Conservation (phyloP, 1,140 invertebrate genomes). For the Solenopsis fugax region DNA sequence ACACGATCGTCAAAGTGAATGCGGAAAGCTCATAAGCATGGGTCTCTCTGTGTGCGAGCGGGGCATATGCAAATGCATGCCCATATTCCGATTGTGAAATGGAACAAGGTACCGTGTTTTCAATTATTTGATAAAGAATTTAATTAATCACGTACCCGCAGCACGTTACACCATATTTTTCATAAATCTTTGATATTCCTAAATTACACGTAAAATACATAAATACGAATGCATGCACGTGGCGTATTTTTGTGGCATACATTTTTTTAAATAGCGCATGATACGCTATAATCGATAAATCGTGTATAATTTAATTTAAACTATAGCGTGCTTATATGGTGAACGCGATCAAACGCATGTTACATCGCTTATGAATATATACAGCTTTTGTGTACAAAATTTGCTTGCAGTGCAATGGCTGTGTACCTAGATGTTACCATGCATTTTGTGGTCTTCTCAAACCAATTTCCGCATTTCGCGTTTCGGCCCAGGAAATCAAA, state of each 20-base stretch:
- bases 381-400: constrained; percentile 29
- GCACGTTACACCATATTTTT: background rate
- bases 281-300: background rate
- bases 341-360: background rate
- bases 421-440: too few species aligned
- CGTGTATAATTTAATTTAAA: background rate
- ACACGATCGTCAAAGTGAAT: constrained; percentile 42
- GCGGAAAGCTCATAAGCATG: constrained; percentile 11
- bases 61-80: background rate
- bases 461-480: background rate
- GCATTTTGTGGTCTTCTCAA: constrained; percentile 8
- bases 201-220: background rate
- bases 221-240: background rate
- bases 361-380: background rate
- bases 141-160: constrained; percentile 20
- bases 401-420: background rate
- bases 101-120: constrained; percentile 1
- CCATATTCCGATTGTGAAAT: constrained; percentile 28
- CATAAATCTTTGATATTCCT: background rate
- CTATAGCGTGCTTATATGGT: constrained; percentile 4
- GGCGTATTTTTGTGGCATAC: too few species aligned
- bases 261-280: background rate
- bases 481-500: constrained; percentile 17
- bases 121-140: constrained; percentile 24
- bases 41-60: background rate